Conservation (phyloP, 2,113 vertebrate genomes). For the Cepphus grylle region DNA sequence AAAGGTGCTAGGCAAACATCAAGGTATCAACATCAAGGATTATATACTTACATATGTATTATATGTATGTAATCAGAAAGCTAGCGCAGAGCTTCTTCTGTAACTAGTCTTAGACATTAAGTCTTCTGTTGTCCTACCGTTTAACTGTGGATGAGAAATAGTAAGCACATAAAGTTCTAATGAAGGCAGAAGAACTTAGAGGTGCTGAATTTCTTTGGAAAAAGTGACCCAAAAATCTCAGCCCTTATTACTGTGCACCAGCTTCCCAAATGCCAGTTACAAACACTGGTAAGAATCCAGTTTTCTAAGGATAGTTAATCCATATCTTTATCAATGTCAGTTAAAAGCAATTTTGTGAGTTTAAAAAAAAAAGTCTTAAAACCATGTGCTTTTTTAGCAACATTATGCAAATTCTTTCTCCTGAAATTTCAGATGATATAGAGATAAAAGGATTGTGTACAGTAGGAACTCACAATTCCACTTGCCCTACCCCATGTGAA, state of each 20-base stretch:
- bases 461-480: constrained; percentile 74
- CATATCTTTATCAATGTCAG: not conserved
- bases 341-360: not conserved
- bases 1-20: not conserved
- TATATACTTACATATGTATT: not conserved
- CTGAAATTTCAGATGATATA: constrained; percentile 67
- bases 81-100: not conserved
- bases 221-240: not conserved
- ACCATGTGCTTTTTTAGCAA: not conserved
- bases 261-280: not conserved
- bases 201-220: not conserved
- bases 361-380: not conserved
- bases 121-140: not conserved
- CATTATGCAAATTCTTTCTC: not conserved
- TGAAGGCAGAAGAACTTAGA: not conserved
- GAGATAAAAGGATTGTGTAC: constrained; percentile 70
- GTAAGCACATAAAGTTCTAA: not conserved
- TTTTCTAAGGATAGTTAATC: not conserved
- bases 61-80: not conserved
- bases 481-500: constrained; percentile 76
- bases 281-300: not conserved
- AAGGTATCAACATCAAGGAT: not conserved
- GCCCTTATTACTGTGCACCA: not conserved
- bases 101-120: not conserved
- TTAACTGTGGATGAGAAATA: not conserved